Conservation (phyloP, 2,113 vertebrate genomes). For the Toxotes chatareus region DNA sequence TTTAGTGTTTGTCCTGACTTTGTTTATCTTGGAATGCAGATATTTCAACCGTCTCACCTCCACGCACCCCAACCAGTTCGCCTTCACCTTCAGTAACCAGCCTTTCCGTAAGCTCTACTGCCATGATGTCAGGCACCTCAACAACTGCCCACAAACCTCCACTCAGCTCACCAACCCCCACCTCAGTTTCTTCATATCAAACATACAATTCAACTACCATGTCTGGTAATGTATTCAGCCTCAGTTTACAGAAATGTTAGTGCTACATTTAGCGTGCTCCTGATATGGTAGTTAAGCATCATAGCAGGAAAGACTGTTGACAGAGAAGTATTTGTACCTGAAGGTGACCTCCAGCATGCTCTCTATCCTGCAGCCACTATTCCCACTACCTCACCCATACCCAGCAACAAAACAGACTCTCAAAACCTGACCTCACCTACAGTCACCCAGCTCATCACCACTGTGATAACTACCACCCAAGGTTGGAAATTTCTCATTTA, state of each 20-base stretch:
- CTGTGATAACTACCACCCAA: not conserved
- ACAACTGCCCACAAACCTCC: not conserved
- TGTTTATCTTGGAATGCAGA: conserved; percentile 18
- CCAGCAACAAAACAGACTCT: rapidly evolving
- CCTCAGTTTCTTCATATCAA: not conserved
- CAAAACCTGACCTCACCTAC: not conserved
- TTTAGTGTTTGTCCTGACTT: not conserved
- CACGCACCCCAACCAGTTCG: conserved; percentile 1
- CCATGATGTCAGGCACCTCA: not conserved
- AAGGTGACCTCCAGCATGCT: conserved; percentile 58
- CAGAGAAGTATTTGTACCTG: not conserved
- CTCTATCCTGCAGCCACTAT: conserved; percentile 37
- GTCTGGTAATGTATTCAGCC: conserved; percentile 52
- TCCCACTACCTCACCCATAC: not conserved
- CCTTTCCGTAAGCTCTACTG: rapidly evolving
- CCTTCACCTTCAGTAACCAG: not conserved
- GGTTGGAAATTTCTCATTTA: conserved; percentile 56
- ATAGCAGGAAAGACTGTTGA: not conserved
- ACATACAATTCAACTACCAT: rapidly evolving
- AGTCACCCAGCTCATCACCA: not conserved
- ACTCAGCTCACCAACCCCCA: not conserved
- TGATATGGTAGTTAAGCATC: not conserved
- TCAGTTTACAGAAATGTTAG: not conserved
- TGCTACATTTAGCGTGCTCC: not conserved
- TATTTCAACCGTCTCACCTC: not conserved